Conservation (phyloP, 2,888 invertebrate species). For the Philopedon plagiatum region DNA sequence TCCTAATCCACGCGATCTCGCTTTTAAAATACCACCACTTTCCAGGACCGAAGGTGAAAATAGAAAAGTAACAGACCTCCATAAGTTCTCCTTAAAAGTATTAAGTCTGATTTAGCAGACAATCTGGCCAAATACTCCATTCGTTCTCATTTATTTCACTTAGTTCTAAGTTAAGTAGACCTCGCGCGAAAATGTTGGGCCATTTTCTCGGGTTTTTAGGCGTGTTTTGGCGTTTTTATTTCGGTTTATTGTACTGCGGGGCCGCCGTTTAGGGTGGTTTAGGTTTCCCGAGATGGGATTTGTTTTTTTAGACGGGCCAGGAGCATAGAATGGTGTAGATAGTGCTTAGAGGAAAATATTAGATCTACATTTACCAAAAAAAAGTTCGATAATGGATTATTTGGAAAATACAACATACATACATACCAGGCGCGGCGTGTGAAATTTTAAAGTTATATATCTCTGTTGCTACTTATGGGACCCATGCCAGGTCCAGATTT, state of each 20-base stretch:
- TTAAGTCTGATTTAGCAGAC: constrained; percentile 59
- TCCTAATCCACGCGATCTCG: constrained; percentile 10
- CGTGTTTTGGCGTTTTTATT: constrained; percentile 19
- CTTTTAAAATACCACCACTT: constrained; percentile 5
- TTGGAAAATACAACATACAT: too few species aligned
- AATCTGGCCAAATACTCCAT: constrained; percentile 58
- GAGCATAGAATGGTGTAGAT: too few species aligned
- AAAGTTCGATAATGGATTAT: too few species aligned
- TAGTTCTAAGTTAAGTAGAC: constrained; percentile 50
- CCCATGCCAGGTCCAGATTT: too few species aligned
- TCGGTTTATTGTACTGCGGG: constrained; percentile 12
- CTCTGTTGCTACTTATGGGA: too few species aligned
- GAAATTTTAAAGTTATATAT: too few species aligned
- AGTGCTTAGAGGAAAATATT: too few species aligned
- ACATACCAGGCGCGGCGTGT: too few species aligned
- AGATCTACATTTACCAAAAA: too few species aligned
- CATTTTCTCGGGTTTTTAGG: constrained; percentile 22
- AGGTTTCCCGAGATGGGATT: not conserved
- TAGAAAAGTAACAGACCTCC: constrained; percentile 59
- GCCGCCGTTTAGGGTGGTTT: constrained; percentile 1
- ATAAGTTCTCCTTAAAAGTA: constrained; percentile 59
- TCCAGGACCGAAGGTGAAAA: constrained; percentile 50
- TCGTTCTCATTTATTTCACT: constrained; percentile 56
- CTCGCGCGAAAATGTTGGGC: constrained; percentile 28
- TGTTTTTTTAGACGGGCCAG: not conserved